phyloP scores from a whole-genome alignment of 1,140 invertebrate genomes.

The Pseudomyrmex cubaensis region DNA sequence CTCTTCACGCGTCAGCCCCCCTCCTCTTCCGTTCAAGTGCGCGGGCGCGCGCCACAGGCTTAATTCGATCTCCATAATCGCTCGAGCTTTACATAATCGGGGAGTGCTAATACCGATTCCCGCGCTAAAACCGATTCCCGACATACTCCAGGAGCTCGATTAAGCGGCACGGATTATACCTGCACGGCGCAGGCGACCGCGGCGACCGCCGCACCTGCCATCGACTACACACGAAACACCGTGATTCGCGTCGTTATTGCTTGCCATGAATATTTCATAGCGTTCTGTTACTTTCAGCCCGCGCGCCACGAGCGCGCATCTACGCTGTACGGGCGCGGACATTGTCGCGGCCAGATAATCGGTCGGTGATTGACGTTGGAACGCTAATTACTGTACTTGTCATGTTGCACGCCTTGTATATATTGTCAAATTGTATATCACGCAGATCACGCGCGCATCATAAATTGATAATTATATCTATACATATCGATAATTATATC shows the following conservation, averaged over 20 bases:
- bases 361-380: not conserved
- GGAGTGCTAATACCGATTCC: constrained; percentile 73
- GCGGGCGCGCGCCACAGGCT: constrained; percentile 74
- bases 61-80: constrained; percentile 80
- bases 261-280: constrained; percentile 43
- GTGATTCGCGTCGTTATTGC: constrained; percentile 36
- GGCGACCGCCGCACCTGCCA: constrained; percentile 23
- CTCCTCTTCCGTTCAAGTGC: constrained; percentile 45
- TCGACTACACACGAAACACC: constrained; percentile 20
- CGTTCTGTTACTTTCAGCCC: constrained; percentile 32
- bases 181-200: constrained; percentile 38
- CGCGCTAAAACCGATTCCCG: constrained; percentile 69
- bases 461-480: no score
- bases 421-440: not conserved
- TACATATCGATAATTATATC: no score
- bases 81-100: constrained; percentile 79
- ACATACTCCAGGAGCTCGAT: constrained; percentile 66
- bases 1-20: constrained; percentile 62
- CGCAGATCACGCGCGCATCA: not conserved
- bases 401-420: not conserved
- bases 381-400: not conserved
- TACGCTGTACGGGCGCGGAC: no score
- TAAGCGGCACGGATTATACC: constrained; percentile 72
- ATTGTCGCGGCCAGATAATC: constrained; percentile 14
- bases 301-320: not conserved